Conservation (phyloP, 2,888 invertebrate species). For the Scrobipalpa atriplicella region DNA sequence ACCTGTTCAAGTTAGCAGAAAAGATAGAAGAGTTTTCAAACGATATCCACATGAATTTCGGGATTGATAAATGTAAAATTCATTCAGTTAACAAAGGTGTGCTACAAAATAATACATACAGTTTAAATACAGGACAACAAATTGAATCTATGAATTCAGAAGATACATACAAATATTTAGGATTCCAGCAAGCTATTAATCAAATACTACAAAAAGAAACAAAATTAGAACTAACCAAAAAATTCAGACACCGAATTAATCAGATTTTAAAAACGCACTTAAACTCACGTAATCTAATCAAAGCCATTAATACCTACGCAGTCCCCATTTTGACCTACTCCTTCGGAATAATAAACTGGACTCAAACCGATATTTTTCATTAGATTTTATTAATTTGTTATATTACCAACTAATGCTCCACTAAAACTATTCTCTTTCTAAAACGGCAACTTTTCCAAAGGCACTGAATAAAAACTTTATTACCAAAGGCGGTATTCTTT, state of each 20-base stretch:
- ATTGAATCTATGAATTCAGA: neutral
- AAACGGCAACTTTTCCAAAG: constrained; percentile 1
- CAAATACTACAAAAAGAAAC: constrained; percentile 27
- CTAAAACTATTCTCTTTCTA: neutral
- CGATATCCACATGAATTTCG: too few relatives aligned
- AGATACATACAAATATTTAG: constrained; percentile 29
- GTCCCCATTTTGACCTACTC: neutral
- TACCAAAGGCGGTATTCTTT: neutral
- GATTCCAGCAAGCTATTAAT: constrained; percentile 25
- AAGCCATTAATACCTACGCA: constrained; percentile 3
- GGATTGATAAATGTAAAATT: constrained; percentile 30
- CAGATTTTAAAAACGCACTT: constrained; percentile 12
- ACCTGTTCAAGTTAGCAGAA: constrained; percentile 15
- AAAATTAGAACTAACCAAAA: constrained; percentile 12
- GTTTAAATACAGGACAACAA: neutral
- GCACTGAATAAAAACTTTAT: constrained; percentile 8
- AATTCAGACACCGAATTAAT: constrained; percentile 26
- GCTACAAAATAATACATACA: neutral
- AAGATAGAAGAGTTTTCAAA: constrained; percentile 18
- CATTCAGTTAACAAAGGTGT: constrained; percentile 1
- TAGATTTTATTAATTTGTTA: too few relatives aligned
- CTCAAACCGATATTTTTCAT: neutral
- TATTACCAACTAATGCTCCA: neutral
- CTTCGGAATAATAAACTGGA: neutral
- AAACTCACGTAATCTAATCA: neutral